phyloP scores from a whole-genome alignment of 2,888 invertebrate species.

The Prosapia bicincta region DNA sequence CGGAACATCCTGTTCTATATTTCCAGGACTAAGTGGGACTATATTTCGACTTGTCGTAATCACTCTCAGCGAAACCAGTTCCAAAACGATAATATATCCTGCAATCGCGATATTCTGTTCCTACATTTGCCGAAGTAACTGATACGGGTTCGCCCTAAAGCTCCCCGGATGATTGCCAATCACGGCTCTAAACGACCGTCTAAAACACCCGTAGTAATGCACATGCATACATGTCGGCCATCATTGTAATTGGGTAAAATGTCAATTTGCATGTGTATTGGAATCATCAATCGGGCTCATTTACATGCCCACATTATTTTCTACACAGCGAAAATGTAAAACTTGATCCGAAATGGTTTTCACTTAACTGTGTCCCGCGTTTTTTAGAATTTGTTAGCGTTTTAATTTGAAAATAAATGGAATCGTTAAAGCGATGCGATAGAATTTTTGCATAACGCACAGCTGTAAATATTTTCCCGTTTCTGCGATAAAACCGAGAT shows the following conservation, averaged over 20 bases:
- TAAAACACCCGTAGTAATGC: conserved; percentile 18
- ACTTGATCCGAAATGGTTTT: conserved; percentile 14
- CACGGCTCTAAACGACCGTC: conserved; percentile 29
- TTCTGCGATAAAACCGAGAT: no score
- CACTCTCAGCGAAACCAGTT: no score
- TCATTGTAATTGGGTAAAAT: conserved; percentile 37
- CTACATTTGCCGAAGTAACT: no score
- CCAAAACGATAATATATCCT: no score
- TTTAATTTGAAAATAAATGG: neutral
- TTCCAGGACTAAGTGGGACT: no score
- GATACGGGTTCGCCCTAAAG: no score
- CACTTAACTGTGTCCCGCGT: conserved; percentile 3
- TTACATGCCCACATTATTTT: conserved; percentile 38
- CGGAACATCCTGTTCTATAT: no score
- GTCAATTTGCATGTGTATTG: conserved; percentile 40
- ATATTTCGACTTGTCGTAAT: no score
- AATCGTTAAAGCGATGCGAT: no score
- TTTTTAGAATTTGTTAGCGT: neutral
- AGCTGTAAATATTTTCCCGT: no score
- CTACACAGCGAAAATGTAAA: conserved; percentile 19
- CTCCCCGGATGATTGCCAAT: conserved; percentile 32
- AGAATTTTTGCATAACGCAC: neutral
- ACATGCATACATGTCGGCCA: conserved; percentile 10
- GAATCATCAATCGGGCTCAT: conserved; percentile 38
- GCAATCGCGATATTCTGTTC: no score